Base-by-base conservation (phyloP, 1,140 invertebrate species). In the Venustaconcha ellipsiformis region DNA sequence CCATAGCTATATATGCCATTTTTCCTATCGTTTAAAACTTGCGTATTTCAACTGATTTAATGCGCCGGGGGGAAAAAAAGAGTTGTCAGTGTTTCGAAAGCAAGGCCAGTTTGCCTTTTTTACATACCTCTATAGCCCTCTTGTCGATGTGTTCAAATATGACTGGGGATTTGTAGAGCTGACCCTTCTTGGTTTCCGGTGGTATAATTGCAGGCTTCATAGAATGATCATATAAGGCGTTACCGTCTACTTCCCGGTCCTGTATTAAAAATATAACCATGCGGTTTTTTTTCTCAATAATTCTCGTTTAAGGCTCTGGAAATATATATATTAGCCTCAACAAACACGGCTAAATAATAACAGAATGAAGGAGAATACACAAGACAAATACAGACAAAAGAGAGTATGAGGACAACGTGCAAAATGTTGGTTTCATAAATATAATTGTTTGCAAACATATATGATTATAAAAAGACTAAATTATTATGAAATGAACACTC, bases 81-180 rank as follows among this genome's bases (percentile, higher is more conserved):
- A 20, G 30, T 20, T n/a, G 8, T n/a, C 30, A 20, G 11, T n/a
- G 0, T 66, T 30, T 66, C 18, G 18, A 17, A 66, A 66, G 18
- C 26, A 56, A 55, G n/a, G 14, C 59, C 14, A 60, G 60, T 63
- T 30, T 23, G 1, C 37, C 11, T 71, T 37, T 14, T 63, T 2
- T 30, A 63, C 76, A 70, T 71, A 88, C 87, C 77, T 84, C 84
- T 57, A 87, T 76, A 1, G 87, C 85, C 23, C 77, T 67, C 64
- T 83, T 82, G 67, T 88, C 87, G 30, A 88, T 72, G 5, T 82
- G 62, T 74, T 84, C 81, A 80, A 88, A 88, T 13, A 84, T 71
- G 30, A 81, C 80, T 30, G 87, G 86, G 11, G 80, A 78, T 58
- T 83, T 85, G 77, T 86, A 87, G 17, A 88, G 77, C 14, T 83